Evolutionary conservation across 2,888 invertebrate species (phyloP), one percentile per base, ranked within the genome.

Genomic region (Dioctria linearis): DNA sequence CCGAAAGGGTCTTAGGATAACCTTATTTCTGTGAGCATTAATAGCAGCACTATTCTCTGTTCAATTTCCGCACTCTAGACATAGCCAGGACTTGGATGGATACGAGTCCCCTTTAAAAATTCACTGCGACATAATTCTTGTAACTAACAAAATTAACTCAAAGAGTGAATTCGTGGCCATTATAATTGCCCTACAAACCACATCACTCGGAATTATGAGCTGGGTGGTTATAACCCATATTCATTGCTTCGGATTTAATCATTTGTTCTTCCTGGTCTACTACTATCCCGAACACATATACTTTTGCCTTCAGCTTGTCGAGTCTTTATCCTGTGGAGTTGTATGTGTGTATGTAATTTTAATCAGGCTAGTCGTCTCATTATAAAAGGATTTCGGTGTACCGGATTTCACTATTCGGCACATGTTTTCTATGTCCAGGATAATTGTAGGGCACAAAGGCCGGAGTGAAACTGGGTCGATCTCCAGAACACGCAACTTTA

Each of bases 21-120:
- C 54, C 54, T 39, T 37, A 13, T 73, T 73, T 73, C 54, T 57
- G 54, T 46, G 39, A 42, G 51, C 73, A 73, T 57, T 73, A 57
- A 73, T 73, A 42, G 9, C 54, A 73, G 73, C 54, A 73, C 37
- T 54, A 54, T 13, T 57, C 9, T n/a, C 39, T 65, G 49, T 46
- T 69, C 42, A 69, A 69, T 37, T 49, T 42, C 69, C 46, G 46
- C 42, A 46, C 49, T 49, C 69, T 46, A 43, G 49, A 42, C 69
- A 49, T 25, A 25, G 25, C 25, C 2, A 25, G 25, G 25, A 25
- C 25, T 25, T 25, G 25, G 25, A 25, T 25, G 25, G 25, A 25
- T 25, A 69, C 49, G 69, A 37, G 49, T 42, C 5, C 69, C 5
- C 49, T 37, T 69, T 25, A 49, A 49, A 69, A 49, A 65, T 65